Base-by-base conservation (phyloP, 2,797 vertebrate species). In the Neopelma chrysocephalum region DNA sequence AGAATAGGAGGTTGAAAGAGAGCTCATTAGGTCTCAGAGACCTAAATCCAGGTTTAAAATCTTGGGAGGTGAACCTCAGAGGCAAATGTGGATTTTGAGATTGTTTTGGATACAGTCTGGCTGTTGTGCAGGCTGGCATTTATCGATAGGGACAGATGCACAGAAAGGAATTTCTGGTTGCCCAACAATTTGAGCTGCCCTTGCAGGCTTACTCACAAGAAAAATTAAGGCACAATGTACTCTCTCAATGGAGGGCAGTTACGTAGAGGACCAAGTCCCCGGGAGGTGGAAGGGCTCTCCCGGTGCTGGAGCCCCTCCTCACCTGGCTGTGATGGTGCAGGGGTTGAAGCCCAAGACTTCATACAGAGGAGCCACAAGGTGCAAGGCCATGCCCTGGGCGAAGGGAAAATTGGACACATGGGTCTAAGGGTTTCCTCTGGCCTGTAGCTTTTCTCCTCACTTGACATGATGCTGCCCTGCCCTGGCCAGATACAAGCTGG, bases 201-300 rank as follows among this genome's bases (percentile, higher is more conserved):
- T 70, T 16, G 12, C 64, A 87, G 92, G 64, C 60, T 87, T 53
- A 19, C 27, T 87, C 48, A n/a, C 13, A 32, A 19, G 34, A 85
- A 70, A 86, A 89, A 71, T 60, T 93, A 93, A 97, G 96, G 96
- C 95, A 96, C 91, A 90, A 60, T 29, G 27, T 9, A 47, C 10
- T 79, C 40, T 62, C 47, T 56, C 21, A 62, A n/a, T 6, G 10
- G 40, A 92, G 60, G 42, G 71, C 56, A 82, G 15, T 22, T 20
- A 54, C 1, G 0, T 25, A 40, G 51, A 72, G 31, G 64, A 88
- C 23, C 7, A 71, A 26, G 38, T 20, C 11, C 22, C 15, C 2
- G 1, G 45, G 32, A 60, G 4, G 29, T 36, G 27, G 68, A 77
- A 70, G 48, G 47, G 43, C 36, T 65, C 79, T 73, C 4, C 6